Base-by-base conservation (phyloP, 2,888 invertebrate species). In the Eurytoma adleriae region DNA sequence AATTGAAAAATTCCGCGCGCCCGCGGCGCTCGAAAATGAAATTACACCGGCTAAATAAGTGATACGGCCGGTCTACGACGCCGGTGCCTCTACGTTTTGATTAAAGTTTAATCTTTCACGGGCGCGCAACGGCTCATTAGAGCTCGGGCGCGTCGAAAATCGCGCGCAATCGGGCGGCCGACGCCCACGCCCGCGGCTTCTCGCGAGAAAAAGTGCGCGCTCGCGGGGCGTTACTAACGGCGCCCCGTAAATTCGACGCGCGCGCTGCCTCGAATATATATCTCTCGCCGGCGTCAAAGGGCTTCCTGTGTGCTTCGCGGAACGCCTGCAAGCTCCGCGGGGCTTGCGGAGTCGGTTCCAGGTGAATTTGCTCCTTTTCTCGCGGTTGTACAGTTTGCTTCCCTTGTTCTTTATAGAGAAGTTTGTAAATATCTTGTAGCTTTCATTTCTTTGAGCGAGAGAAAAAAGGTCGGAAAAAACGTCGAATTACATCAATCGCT, bases 81-180 rank as follows among this genome's bases (percentile, higher is more conserved):
- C 57, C n/a, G 10, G 27, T 50, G 7, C 27, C n/a, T 24, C 57
- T n/a, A 30, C 18, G 20, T 52, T 71, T 30, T 67, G 67, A 72
- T 78, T 72, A 78, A 72, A 72, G 52, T 78, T 78, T 78, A 78
- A 78, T 78, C 66, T 78, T 72, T 78, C 57, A 59, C 57, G 54
- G 12, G 10, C 14, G n/a, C 69, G 54, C 57, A 16, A 12, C 16
- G 64, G 61, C 61, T 20, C 14, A 61, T 61, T 61, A 61, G 24
- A 27, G 24, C 3, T n/a, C n/a, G n/a, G n/a, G 14, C 14, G n/a
- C n/a, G n/a, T 30, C 12, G 50, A 75, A 67, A 75, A 67, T 67
- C 18, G 27, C n/a, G 18, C 24, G 56, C 57, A 69, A 69, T 69
- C 54, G 56, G 20, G 18, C 16, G 24, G 18, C 48, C 20, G 24